Evolutionary conservation across 2,797 vertebrate genomes (phyloP).

Genomic region (Labeo calbasu): DNA sequence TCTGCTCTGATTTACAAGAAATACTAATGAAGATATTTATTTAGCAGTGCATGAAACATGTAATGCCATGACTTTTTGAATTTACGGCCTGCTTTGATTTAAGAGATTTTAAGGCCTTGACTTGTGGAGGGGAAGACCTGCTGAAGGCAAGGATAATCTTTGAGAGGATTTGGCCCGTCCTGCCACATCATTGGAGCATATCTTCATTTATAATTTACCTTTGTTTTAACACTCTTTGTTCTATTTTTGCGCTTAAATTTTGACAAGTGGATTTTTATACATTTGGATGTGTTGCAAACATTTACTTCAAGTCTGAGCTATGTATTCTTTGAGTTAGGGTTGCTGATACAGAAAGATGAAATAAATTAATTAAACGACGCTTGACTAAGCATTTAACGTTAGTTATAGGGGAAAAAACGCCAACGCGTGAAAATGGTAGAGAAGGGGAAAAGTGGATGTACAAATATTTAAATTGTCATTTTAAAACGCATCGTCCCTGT

Average conservation of each 20-base stretch:
- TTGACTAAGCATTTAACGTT: background rate
- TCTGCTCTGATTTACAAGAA: background rate
- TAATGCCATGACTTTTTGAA: background rate
- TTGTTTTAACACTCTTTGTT: background rate
- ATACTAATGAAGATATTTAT: background rate
- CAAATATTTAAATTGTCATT: background rate
- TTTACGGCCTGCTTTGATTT: background rate
- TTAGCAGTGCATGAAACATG: background rate
- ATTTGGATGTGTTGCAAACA: background rate
- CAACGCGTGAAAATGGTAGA: background rate
- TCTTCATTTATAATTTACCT: too few relatives aligned
- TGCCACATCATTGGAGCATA: too few relatives aligned
- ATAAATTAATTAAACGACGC: background rate
- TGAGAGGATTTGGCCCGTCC: background rate
- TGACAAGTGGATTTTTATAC: background rate
- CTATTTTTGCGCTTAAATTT: background rate
- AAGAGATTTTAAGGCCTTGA: background rate
- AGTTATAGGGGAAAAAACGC: background rate
- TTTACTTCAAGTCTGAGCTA: background rate
- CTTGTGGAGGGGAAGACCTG: background rate
- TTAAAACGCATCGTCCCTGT: background rate
- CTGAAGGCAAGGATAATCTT: background rate
- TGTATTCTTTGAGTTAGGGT: too few relatives aligned
- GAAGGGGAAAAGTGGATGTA: background rate
- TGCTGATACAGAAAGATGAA: background rate